Conservation (phyloP, 2,797 vertebrate genomes). For the Acomys russatus region DNA sequence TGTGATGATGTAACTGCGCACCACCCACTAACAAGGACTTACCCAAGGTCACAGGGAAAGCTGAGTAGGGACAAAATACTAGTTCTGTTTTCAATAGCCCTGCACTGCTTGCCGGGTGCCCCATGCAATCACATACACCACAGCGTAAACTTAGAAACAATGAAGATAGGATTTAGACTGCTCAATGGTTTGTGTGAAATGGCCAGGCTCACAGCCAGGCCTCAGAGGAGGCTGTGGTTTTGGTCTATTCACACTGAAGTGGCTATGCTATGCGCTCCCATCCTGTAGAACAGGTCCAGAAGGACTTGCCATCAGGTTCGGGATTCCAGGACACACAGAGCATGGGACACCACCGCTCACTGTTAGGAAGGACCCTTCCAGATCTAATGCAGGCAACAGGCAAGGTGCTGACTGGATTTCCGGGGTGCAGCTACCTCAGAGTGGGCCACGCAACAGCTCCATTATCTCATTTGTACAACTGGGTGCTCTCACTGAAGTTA, state of each 20-base stretch:
- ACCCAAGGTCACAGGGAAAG: neutral
- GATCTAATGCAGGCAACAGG: slow-evolving; percentile 64
- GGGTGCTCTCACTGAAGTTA: slow-evolving; percentile 78
- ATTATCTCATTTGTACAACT: slow-evolving; percentile 76
- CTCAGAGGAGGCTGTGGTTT: neutral
- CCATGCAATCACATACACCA: accelerated
- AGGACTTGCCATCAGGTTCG: neutral
- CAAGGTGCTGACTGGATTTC: slow-evolving; percentile 80
- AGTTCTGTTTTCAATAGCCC: neutral
- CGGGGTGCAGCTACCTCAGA: slow-evolving; percentile 44
- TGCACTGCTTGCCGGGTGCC: neutral
- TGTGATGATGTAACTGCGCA: neutral
- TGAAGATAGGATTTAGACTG: neutral
- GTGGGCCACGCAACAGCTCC: slow-evolving; percentile 81
- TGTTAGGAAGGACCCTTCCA: slow-evolving; percentile 55
- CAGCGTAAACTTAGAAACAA: neutral
- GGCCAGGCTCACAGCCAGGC: neutral
- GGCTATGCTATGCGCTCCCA: neutral
- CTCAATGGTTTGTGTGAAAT: neutral
- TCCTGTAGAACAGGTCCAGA: neutral
- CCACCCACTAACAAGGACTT: neutral
- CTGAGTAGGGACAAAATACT: no score
- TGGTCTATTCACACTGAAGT: neutral
- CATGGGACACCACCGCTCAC: slow-evolving; percentile 59
- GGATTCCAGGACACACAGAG: neutral